Evolutionary conservation across 2,113 vertebrate genomes (phyloP).

Genomic region (Pristiophorus japonicus): DNA sequence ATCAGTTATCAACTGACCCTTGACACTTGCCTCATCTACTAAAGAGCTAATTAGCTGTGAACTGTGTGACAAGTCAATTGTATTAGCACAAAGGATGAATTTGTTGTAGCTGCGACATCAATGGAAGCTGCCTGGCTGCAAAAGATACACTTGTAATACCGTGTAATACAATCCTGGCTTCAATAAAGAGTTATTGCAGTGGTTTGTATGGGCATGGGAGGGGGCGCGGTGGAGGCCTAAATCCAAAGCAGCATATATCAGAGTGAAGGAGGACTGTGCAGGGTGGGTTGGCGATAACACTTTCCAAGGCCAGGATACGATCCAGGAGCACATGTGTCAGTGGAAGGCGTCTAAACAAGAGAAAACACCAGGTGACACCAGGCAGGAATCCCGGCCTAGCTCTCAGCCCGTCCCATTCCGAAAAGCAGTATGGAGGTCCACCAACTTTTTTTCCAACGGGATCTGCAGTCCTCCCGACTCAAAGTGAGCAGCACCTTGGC

Average conservation of each 20-base stretch:
- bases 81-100: conserved; percentile 49
- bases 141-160: conserved; percentile 55
- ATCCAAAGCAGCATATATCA: not conserved
- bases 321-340: not conserved
- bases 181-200: conserved; percentile 11
- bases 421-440: too few species aligned
- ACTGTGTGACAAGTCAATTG: conserved; percentile 69
- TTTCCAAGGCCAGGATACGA: not conserved
- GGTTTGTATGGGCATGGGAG: not conserved
- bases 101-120: conserved; percentile 40
- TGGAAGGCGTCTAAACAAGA: not conserved
- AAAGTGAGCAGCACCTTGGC: conserved; percentile 61
- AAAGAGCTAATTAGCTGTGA: conserved; percentile 67
- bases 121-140: conserved; percentile 49
- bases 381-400: not conserved
- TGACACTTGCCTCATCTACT: conserved; percentile 51
- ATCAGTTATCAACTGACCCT: conserved; percentile 58
- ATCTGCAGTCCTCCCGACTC: conserved; percentile 43
- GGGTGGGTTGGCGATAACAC: not conserved
- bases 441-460: not conserved
- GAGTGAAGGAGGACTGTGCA: not conserved
- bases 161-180: conserved; percentile 18
- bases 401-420: not conserved
- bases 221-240: not conserved
- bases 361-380: not conserved